phyloP scores from a whole-genome alignment of 2,113 vertebrate species.

The Clarias batrachus region DNA sequence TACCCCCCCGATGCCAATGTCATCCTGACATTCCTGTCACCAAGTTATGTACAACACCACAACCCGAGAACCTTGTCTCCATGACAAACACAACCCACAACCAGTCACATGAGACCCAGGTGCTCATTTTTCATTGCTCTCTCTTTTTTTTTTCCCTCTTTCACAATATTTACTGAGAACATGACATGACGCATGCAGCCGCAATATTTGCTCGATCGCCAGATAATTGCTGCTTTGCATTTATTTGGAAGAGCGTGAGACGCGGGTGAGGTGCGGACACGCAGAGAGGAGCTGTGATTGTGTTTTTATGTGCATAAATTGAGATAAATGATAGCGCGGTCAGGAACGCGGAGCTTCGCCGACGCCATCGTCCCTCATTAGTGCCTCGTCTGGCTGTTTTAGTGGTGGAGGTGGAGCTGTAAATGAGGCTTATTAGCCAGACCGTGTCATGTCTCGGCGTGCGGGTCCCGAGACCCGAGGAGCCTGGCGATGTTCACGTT shows the following conservation, averaged over 20 bases:
- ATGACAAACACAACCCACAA: not conserved
- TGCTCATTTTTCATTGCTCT: not conserved
- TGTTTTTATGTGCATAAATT: slow-evolving; percentile 54
- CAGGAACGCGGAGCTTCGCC: slow-evolving; percentile 52
- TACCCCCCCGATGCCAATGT: slow-evolving; percentile 12
- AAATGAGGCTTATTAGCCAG: slow-evolving; percentile 61
- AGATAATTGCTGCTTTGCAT: slow-evolving; percentile 25
- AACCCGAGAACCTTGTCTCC: not conserved
- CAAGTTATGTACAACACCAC: not conserved
- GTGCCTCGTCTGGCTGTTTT: slow-evolving; percentile 58
- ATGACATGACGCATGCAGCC: not conserved
- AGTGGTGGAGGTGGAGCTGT: slow-evolving; percentile 60
- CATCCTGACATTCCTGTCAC: slow-evolving; percentile 30
- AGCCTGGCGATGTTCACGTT: not conserved
- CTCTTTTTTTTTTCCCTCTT: too few relatives aligned
- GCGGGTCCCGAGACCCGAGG: slow-evolving; percentile 8
- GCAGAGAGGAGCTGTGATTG: slow-evolving; percentile 25
- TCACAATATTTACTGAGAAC: slow-evolving; percentile 17
- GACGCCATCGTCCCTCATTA: slow-evolving; percentile 63
- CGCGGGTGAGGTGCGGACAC: slow-evolving; percentile 7
- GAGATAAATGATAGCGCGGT: slow-evolving; percentile 64
- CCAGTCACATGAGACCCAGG: not conserved
- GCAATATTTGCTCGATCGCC: not conserved
- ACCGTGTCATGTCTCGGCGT: slow-evolving; percentile 48
- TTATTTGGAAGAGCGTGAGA: not conserved